phyloP scores from a whole-genome alignment of 2,113 vertebrate species.

The Tetrax tetrax region DNA sequence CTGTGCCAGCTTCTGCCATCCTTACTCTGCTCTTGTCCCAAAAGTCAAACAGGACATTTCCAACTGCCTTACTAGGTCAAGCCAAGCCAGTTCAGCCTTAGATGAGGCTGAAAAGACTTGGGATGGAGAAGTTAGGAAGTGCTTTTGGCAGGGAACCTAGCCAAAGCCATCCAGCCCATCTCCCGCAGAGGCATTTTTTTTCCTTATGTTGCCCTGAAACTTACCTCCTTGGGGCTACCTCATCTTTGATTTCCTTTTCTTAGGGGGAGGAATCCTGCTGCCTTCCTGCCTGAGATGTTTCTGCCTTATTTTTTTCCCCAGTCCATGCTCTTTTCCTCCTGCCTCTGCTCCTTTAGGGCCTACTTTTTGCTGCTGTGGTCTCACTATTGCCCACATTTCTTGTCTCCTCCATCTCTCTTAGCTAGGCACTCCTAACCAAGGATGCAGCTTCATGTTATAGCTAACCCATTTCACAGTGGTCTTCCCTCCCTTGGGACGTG shows the following conservation, averaged over 20 bases:
- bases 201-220: neutral
- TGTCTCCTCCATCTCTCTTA: neutral
- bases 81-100: neutral
- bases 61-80: neutral
- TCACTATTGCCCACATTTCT: rapidly evolving
- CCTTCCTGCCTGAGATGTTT: neutral
- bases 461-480: neutral
- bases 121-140: neutral
- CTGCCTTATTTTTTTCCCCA: neutral
- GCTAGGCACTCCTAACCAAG: neutral
- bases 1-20: neutral
- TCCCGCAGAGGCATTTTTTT: neutral
- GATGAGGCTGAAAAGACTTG: neutral
- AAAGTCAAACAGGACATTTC: neutral
- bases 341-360: neutral
- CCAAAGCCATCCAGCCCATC: neutral
- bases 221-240: neutral
- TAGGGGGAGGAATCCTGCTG: neutral
- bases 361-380: neutral
- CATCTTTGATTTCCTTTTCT: neutral
- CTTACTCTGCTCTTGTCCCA: neutral
- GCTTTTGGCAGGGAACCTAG: neutral
- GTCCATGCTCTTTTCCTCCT: neutral
- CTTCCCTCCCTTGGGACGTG: neutral
- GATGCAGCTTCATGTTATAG: rapidly evolving